Conservation (phyloP, 2,797 vertebrate genomes). For the Catostomus latipinnis region DNA sequence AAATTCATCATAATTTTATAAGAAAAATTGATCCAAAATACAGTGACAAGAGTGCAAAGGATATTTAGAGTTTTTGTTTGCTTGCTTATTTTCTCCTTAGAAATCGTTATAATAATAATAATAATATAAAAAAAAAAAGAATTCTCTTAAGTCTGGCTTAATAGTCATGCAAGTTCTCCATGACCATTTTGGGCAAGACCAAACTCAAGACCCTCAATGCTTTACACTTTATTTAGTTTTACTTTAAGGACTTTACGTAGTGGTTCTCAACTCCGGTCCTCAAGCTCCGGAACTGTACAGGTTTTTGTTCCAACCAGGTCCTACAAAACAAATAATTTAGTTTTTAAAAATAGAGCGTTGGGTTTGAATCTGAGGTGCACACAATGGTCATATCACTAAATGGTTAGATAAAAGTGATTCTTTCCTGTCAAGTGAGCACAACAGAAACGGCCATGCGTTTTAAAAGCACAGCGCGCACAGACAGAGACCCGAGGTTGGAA, state of each 20-base stretch:
- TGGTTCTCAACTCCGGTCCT: constrained; percentile 89
- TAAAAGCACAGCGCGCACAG: constrained; percentile 71
- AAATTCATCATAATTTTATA: constrained; percentile 75
- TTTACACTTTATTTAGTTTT: constrained; percentile 69
- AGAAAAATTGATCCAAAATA: constrained; percentile 83
- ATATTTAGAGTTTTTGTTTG: constrained; percentile 77
- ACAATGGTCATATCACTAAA: constrained; percentile 72
- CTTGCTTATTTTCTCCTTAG: constrained; percentile 73
- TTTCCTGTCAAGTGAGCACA: constrained; percentile 77
- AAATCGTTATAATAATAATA: constrained; percentile 80
- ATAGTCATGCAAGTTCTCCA: constrained; percentile 71
- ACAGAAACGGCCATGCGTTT: constrained; percentile 75
- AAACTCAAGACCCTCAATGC: constrained; percentile 75
- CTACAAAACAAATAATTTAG: constrained; percentile 88
- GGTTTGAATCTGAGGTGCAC: constrained; percentile 78
- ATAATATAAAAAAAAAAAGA: constrained; percentile 6
- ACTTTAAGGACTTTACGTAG: constrained; percentile 79
- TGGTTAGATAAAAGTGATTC: constrained; percentile 75
- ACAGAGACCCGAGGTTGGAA: constrained; percentile 86
- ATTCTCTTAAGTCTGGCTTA: constrained; percentile 76
- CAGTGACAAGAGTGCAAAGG: constrained; percentile 84
- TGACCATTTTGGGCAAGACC: constrained; percentile 72
- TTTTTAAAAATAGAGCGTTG: constrained; percentile 79
- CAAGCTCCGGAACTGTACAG: constrained; percentile 88
- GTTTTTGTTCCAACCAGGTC: constrained; percentile 91